These are phyloP conservation scores for Aplodontia rufa DNA, from an alignment of 2,113 vertebrate genomes.

Conservation along the genomic window DNA sequence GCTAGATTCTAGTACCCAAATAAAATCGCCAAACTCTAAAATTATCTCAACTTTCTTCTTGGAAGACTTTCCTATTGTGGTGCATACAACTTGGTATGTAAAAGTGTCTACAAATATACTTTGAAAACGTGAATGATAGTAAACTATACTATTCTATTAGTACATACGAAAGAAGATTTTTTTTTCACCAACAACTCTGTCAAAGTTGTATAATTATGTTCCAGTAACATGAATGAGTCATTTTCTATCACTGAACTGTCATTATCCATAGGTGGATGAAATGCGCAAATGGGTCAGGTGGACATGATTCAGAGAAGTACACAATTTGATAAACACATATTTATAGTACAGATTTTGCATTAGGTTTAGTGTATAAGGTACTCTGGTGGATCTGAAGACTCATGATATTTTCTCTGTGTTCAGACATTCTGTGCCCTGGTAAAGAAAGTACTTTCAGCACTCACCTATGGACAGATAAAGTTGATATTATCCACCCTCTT, in stretches of 20 bases:
- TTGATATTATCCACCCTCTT: not conserved
- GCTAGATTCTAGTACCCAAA: not conserved
- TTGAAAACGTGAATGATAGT: not conserved
- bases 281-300: not conserved
- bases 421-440: not conserved
- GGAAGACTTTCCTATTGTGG: not conserved
- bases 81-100: not conserved
- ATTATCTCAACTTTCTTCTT: not conserved
- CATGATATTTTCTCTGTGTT: not conserved
- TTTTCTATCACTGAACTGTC: not conserved
- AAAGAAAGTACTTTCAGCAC: not conserved
- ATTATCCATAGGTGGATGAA: not conserved
- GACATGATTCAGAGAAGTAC: not conserved
- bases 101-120: not conserved
- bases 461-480: not conserved
- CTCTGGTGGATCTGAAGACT: not conserved
- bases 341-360: not conserved
- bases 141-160: not conserved
- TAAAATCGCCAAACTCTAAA: not conserved
- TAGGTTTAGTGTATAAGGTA: not conserved
- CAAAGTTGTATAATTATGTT: not conserved
- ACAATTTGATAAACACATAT: not conserved
- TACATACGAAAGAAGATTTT: not conserved
- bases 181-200: not conserved
- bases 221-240: not conserved